phyloP scores from a whole-genome alignment of 2,797 vertebrate species.

The Amphiprion clarkii region DNA sequence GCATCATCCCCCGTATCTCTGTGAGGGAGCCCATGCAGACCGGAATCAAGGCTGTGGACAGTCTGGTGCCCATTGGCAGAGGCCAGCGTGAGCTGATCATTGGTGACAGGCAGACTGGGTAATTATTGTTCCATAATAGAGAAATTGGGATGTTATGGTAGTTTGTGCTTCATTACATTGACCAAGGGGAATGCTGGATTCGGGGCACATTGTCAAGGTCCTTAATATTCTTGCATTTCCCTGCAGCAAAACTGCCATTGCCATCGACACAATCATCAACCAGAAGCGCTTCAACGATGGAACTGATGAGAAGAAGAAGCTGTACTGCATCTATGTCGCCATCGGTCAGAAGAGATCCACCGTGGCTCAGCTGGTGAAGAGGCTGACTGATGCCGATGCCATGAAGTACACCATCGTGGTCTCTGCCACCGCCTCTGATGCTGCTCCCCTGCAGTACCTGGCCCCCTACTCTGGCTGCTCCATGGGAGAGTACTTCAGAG shows the following conservation, averaged over 20 bases:
- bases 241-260: slow-evolving; percentile 97
- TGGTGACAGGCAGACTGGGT: slow-evolving; percentile 98
- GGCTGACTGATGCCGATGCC: slow-evolving; percentile 95
- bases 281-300: slow-evolving; percentile 98
- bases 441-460: slow-evolving; percentile 98
- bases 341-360: slow-evolving; percentile 99
- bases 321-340: slow-evolving; percentile 98
- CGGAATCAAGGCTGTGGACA: slow-evolving; percentile 98
- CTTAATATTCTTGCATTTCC: not conserved
- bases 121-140: slow-evolving; percentile 44
- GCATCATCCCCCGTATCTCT: slow-evolving; percentile 97
- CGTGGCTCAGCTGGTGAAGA: slow-evolving; percentile 98
- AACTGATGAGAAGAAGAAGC: slow-evolving; percentile 98
- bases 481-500: slow-evolving; percentile 99
- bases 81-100: slow-evolving; percentile 99
- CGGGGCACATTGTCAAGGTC: not conserved
- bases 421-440: slow-evolving; percentile 96
- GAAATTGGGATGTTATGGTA: not conserved
- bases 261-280: slow-evolving; percentile 99
- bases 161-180: not conserved
- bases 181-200: not conserved
- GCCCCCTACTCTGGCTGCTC: slow-evolving; percentile 98
- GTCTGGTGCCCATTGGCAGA: slow-evolving; percentile 97
- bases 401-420: slow-evolving; percentile 99
- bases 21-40: slow-evolving; percentile 98